Percentiles rank a stretch among this genome's conserved stretches.
Conservation (phyloP, 2,113 vertebrate genomes). For the Numenius arquata region DNA sequence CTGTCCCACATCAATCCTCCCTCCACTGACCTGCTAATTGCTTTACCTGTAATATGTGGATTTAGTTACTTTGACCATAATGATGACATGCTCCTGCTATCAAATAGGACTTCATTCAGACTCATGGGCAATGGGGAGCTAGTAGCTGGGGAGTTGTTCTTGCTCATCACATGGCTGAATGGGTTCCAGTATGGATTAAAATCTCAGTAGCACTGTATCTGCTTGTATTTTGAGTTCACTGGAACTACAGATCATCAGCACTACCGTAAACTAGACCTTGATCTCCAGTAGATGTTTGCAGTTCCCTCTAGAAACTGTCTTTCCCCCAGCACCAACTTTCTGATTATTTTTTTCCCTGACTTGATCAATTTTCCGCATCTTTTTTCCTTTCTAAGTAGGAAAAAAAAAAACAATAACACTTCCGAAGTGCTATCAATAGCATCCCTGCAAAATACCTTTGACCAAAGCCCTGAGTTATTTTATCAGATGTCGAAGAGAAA, state of each 20-base stretch:
- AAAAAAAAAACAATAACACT: neutral
- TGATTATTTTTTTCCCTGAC: neutral
- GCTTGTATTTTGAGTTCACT: neutral
- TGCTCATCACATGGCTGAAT: neutral
- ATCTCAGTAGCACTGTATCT: neutral
- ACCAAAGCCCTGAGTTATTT: slow-evolving; percentile 27
- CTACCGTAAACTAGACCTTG: neutral
- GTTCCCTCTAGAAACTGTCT: neutral
- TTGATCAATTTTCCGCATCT: neutral
- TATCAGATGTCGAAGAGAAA: slow-evolving; percentile 29
- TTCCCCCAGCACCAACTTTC: neutral
- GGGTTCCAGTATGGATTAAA: neutral
- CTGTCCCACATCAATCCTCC: neutral
- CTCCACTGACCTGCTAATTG: neutral
- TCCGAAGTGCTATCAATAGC: neutral
- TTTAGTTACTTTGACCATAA: neutral
- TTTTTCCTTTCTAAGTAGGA: neutral
- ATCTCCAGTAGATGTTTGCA: neutral
- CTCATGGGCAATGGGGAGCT: neutral
- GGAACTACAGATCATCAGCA: neutral
- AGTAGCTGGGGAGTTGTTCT: neutral
- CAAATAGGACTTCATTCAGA: neutral
- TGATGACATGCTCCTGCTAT: neutral
- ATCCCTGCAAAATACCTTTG: neutral
- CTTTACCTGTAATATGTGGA: neutral